Base-by-base conservation (phyloP, 2,797 vertebrate genomes). In the Octomys mimax region DNA sequence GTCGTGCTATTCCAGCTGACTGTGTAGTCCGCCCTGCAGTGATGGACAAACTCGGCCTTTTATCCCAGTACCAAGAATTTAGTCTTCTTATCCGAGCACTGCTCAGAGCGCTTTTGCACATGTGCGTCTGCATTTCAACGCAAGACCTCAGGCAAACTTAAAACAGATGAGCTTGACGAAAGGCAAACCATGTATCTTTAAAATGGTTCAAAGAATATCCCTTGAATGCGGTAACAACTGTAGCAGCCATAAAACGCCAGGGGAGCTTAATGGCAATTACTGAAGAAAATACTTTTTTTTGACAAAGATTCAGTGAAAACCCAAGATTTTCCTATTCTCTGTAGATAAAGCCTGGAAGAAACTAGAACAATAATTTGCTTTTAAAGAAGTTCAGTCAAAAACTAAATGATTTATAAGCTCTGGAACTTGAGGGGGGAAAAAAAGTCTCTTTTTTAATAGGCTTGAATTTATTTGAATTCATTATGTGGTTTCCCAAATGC, bases 391-490 rank as follows among this genome's bases (percentile, higher is more conserved):
- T 75, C 64, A 96, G 75, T 94, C 42, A 81, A 90, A 94, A 93
- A n/a, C 22, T 57, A 66, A 82, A 92, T 90, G 89, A 71, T 78
- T 90, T 96, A 78, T 86, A 88, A 90, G 59, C 39, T 86, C 57
- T 91, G 77, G 75, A 96, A 89, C 87, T 92, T 77, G 46, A 95
- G 82, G 66, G 82, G 66, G 82, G 71, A 90, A 95, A 66, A 88
- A 87, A 96, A 85, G 81, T 19, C 73, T 95, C 80, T 26, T 96
- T 96, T 95, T 94, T 94, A 96, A 93, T 57, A 87, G 85, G 36
- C 68, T 83, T 79, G 89, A 94, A 92, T 96, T 95, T 92, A 95
- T 96, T 91, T 95, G 75, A 96, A 92, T 97, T 96, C 78, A 89
- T 95, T 93, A 93, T 85, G 91, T 59, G 73, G 31, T 81, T 96